Base-by-base conservation (phyloP, 1,140 invertebrate genomes). In the Eubasilissa regina region DNA sequence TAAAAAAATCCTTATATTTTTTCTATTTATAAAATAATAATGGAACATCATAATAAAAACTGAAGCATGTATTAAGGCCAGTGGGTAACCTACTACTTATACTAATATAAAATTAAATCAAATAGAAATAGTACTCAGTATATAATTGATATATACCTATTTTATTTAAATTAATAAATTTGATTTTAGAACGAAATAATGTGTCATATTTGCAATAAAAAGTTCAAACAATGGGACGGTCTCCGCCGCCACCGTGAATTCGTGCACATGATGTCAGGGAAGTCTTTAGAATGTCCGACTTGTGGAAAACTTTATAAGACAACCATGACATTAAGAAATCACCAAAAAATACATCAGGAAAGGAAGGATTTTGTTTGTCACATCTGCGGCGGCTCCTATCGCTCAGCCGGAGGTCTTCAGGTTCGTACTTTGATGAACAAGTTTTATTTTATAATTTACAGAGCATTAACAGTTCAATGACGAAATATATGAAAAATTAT, bases 241-340 rank as follows among this genome's bases (percentile, higher is more conserved):
- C 76, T 88, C 3, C 80, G 78, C n/a, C 74, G 85, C 0, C 88
- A 89, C 77, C 81, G 84, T 4, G 80, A 85, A 25, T 86, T 80
- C 25, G 85, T 84, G 51, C 88, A 89, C 75, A 81, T 82, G 0
- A 64, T 73, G 0, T 60, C 85, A 3, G 84, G 79, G 21, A 85
- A 84, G 13, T 83, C 84, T n/a, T 75, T 87, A 0, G 84, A 84
- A 58, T 89, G 88, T 77, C 76, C 79, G 0, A 84, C 81, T 0
- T 89, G 88, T 73, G 87, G 87, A 0, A 87, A 87, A 74, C 83
- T 87, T 11, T 86, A 80, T 6, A 87, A 87, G 68, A 87, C 80
- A 55, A 75, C 72, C 7, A 84, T 86, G 56, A 85, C 87, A 0
- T 78, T 89, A 47, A 83, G 82, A 19, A 82, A 82, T 53, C 88